Conservation (phyloP, 2,113 vertebrate species). For the Vulpes lagopus region DNA sequence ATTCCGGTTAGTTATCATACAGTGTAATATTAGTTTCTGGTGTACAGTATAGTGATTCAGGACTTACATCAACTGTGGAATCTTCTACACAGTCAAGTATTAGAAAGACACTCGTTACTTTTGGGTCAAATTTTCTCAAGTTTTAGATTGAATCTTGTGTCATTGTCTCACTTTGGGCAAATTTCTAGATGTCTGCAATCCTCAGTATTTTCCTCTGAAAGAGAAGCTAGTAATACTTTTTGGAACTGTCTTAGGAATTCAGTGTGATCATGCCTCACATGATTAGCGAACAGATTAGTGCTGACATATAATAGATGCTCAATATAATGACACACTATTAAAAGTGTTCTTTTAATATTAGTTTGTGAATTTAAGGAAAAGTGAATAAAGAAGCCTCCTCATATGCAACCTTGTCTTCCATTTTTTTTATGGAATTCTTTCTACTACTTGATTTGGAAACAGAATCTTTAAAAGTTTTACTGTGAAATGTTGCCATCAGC, state of each 20-base stretch:
- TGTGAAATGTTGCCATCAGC: not conserved
- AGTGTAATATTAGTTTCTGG: not conserved
- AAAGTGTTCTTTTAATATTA: slow-evolving; percentile 9
- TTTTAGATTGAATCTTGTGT: not conserved
- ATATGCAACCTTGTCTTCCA: not conserved
- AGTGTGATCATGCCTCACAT: not conserved
- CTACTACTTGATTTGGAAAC: not conserved
- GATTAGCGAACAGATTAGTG: not conserved
- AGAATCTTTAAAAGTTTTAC: not conserved
- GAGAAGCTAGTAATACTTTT: not conserved
- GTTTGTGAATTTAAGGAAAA: slow-evolving; percentile 6
- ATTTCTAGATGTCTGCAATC: not conserved
- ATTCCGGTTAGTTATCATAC: not conserved
- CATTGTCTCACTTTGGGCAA: not conserved
- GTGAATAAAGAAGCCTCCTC: not conserved
- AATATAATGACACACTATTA: slow-evolving; percentile 11
- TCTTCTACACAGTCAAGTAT: not conserved
- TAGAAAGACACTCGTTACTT: not conserved
- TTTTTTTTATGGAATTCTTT: not conserved
- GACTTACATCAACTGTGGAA: not conserved
- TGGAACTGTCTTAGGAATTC: not conserved
- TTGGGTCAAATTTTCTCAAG: not conserved
- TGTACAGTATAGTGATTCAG: not conserved
- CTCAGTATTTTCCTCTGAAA: not conserved
- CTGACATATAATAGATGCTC: not conserved